Percentiles rank a stretch among this genome's conserved stretches.
Conservation (phyloP, 2,888 invertebrate species). For the Autographa gamma region DNA sequence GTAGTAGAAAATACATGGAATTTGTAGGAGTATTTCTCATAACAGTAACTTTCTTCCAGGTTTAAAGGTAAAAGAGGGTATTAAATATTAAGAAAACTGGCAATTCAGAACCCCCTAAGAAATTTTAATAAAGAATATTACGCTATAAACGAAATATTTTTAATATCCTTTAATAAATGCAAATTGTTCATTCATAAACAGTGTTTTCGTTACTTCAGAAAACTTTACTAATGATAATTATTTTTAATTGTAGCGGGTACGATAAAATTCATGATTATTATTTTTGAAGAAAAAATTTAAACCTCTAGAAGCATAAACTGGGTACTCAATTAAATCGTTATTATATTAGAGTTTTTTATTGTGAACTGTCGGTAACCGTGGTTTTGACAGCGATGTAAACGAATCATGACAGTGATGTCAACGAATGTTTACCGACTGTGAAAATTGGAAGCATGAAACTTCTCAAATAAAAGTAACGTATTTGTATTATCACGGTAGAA, state of each 20-base stretch:
- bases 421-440: conserved; percentile 21
- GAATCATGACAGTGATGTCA: conserved; percentile 23
- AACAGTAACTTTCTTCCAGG: background rate
- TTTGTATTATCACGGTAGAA: conserved; percentile 22
- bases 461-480: conserved; percentile 29
- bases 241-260: too few species aligned
- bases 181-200: background rate
- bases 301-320: too few species aligned
- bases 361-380: conserved; percentile 5
- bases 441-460: conserved; percentile 33
- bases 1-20: background rate
- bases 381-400: conserved; percentile 18
- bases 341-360: conserved; percentile 9
- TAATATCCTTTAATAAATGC: too few species aligned
- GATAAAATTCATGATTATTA: too few species aligned
- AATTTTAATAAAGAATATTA: too few species aligned
- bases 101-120: too few species aligned
- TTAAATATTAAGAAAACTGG: too few species aligned
- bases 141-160: too few species aligned
- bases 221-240: background rate
- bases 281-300: too few species aligned
- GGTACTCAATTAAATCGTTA: too few species aligned
- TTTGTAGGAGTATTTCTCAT: background rate
- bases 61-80: too few species aligned
- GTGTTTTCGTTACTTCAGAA: background rate